phyloP scores from a whole-genome alignment of 2,113 vertebrate species.

The Pogona vitticeps region DNA sequence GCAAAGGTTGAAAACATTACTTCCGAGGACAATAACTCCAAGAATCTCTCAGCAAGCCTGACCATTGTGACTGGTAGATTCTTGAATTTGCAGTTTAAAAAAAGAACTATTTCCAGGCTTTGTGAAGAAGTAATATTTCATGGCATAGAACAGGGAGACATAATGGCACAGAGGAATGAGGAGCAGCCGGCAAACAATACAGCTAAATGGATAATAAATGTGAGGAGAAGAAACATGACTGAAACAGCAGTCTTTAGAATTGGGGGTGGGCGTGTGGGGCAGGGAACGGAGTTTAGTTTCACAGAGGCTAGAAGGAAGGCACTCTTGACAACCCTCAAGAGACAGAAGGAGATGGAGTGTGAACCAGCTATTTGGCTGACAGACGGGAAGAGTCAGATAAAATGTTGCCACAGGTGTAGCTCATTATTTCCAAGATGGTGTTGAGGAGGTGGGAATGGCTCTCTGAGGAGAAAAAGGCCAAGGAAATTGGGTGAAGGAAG shows the following conservation, averaged over 20 bases:
- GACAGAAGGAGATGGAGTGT: neutral
- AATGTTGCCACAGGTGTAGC: slow-evolving; percentile 16
- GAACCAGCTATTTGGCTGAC: neutral
- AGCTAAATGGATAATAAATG: neutral
- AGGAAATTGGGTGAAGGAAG: neutral
- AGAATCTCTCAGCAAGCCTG: too few species aligned
- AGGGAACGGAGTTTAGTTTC: slow-evolving; percentile 2
- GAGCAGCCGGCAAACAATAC: neutral
- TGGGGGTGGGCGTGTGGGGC: neutral
- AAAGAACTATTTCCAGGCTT: neutral
- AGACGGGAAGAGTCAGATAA: slow-evolving; percentile 19
- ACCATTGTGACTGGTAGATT: too few species aligned
- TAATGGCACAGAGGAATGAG: neutral
- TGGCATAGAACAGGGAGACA: neutral
- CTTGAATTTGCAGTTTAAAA: too few species aligned
- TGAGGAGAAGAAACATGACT: slow-evolving; percentile 16
- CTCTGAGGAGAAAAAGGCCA: neutral
- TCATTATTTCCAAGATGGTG: slow-evolving; percentile 5
- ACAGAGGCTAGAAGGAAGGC: neutral
- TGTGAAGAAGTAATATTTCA: neutral
- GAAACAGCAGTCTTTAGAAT: neutral
- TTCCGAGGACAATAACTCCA: too few species aligned
- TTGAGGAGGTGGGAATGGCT: neutral
- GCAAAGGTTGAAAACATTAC: too few species aligned
- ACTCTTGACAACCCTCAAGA: neutral